A percentile compares a stretch with the other conserved stretches of the same genome.
phyloP scores from a whole-genome alignment of 1,140 invertebrate species.

The Panagrolaimus sp. region DNA sequence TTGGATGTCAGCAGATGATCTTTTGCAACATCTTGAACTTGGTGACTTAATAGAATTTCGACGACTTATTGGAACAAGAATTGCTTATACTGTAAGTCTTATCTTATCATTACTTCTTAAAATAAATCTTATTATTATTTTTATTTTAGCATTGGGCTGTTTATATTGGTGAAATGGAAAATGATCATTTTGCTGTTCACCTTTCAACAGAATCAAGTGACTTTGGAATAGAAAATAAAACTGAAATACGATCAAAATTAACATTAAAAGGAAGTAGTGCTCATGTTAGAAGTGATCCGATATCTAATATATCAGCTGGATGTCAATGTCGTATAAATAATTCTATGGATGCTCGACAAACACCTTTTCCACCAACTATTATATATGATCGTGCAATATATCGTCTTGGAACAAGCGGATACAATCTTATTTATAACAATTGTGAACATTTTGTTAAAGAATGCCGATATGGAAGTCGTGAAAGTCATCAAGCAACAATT shows the following conservation, averaged over 20 bases:
- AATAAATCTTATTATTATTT: background rate
- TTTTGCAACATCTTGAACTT: background rate
- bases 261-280: background rate
- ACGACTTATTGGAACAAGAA: background rate
- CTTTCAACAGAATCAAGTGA: slow-evolving; percentile 1
- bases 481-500: background rate
- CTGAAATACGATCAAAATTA: background rate
- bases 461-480: background rate
- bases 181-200: background rate
- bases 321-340: slow-evolving; percentile 2
- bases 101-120: background rate
- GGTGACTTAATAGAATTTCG: background rate
- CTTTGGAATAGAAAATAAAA: background rate
- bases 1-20: background rate
- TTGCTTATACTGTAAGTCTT: background rate
- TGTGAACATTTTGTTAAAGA: slow-evolving; percentile 12
- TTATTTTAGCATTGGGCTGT: background rate
- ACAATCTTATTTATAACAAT: background rate
- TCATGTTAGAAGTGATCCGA: background rate
- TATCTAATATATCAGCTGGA: background rate
- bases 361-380: background rate
- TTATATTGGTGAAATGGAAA: background rate
- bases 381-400: background rate
- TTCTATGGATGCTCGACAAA: background rate
- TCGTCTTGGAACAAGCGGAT: background rate